Evolutionary conservation across 2,888 invertebrate genomes (phyloP).

Genomic region (Caenorhabditis wallacei): DNA sequence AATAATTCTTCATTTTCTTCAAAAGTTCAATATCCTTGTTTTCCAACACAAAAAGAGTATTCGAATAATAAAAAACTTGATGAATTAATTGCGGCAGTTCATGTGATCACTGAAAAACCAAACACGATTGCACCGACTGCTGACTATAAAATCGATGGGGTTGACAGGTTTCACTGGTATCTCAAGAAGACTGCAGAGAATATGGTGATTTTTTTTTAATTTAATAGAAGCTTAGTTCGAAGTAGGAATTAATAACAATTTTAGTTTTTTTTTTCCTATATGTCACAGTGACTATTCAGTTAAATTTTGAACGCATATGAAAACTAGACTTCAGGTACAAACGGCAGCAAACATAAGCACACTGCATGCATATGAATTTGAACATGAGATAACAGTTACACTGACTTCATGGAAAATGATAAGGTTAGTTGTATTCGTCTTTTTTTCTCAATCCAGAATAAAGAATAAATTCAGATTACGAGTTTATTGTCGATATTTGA

Average conservation of each 20-base stretch:
- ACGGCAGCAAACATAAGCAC: constrained; percentile 8
- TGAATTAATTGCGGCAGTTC: constrained; percentile 1
- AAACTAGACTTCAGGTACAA: too few relatives aligned
- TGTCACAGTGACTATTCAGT: too few relatives aligned
- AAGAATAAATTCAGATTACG: constrained; percentile 1
- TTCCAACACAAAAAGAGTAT: not conserved
- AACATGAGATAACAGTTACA: constrained; percentile 8
- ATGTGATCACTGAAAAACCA: not conserved
- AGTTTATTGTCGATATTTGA: constrained; percentile 36
- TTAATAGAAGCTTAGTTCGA: not conserved
- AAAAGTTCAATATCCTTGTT: constrained; percentile 13
- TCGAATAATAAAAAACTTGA: constrained; percentile 7
- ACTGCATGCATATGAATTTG: constrained; percentile 28
- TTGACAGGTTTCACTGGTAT: constrained; percentile 30
- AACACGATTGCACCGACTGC: constrained; percentile 6
- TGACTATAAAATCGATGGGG: constrained; percentile 18
- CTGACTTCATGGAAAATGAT: constrained; percentile 7
- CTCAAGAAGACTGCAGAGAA: constrained; percentile 2
- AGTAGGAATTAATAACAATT: too few relatives aligned
- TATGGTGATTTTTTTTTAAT: constrained; percentile 6
- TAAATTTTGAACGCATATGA: too few relatives aligned
- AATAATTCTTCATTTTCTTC: constrained; percentile 6
- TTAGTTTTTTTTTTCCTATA: too few relatives aligned
- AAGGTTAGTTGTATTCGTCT: not conserved
- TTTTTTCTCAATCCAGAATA: not conserved